Percentiles rank a stretch among this genome's conserved stretches.
These are phyloP conservation scores for Anguilla megastoma DNA, from an alignment of 2,797 vertebrate species.

Conservation along the genomic window DNA sequence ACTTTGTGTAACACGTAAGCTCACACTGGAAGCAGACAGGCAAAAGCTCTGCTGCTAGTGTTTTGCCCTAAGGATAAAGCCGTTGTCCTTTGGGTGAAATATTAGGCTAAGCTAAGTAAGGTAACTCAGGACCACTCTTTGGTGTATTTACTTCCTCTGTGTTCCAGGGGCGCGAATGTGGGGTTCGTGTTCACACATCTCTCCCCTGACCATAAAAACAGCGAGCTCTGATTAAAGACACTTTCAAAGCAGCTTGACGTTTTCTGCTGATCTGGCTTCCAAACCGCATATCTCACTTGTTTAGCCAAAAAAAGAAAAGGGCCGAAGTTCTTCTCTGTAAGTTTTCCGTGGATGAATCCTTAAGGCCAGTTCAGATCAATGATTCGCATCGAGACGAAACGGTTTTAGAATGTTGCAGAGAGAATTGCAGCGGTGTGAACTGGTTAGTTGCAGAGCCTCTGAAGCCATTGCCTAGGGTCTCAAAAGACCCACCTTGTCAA, in stretches of 20 bases:
- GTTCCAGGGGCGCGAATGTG: background rate
- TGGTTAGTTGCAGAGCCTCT: too few species aligned
- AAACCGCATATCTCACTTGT: background rate
- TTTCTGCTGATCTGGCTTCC: background rate
- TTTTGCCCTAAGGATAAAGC: background rate
- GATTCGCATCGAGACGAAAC: too few species aligned
- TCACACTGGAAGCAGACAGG: background rate
- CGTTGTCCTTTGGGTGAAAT: constrained; percentile 12
- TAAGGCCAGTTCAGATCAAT: too few species aligned
- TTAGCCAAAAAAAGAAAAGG: background rate
- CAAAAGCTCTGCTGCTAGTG: background rate
- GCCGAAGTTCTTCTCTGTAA: background rate
- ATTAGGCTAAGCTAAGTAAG: background rate
- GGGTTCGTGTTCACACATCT: background rate
- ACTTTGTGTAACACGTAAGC: too few species aligned
- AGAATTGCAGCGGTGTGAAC: too few species aligned
- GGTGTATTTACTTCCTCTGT: background rate
- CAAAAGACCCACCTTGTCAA: too few species aligned
- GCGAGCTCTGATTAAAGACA: background rate
- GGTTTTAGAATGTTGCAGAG: too few species aligned
- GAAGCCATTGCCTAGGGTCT: too few species aligned
- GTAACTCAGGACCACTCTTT: background rate
- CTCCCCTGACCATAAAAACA: background rate
- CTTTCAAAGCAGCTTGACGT: background rate
- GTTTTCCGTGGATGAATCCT: background rate